Base-by-base conservation (phyloP, 2,113 vertebrate genomes). In the Accipiter virgatus region DNA sequence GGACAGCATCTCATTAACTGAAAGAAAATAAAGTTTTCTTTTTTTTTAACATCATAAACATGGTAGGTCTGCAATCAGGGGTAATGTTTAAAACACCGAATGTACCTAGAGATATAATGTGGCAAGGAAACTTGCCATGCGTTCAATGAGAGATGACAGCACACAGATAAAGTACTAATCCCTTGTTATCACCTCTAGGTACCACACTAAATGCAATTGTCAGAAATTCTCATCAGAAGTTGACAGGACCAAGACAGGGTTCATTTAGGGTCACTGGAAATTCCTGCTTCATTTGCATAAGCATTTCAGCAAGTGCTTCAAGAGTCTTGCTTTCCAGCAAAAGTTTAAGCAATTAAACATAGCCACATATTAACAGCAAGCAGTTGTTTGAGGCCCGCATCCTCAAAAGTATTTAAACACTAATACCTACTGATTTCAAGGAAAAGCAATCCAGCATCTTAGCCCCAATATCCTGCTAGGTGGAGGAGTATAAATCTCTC, bases 111-210 rank as follows among this genome's bases (percentile, higher is more conserved):
- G 88, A 88, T 86, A 66, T 4, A 73, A 86, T 38, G 85, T 86
- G 81, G 67, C 90, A 92, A 80, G 75, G 75, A 90, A 93, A 78
- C 59, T 88, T 94, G 13, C 89, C 90, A 93, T 66, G 87, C 48
- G 59, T 90, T 94, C 93, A 94, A 38, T 86, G 87, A 90, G 67
- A 95, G 79, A 80, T 77, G 92, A 92, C 92, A 96, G 92, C 74
- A 78, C 42, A 74, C 74, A 94, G 81, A 92, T 67, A 97, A 95
- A 95, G 94, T 58, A 95, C 79, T 83, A 94, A 93, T 88, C 88
- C 92, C 88, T 93, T 83, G 88, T 88, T 95, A 95, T 78, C 62
- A 73, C 53, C 32, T 92, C 67, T 78, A 81, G 67, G 75, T 86
- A 77, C 62, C 42, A 63, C 50, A 72, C 53, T 90, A 83, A 94